phyloP scores from a whole-genome alignment of 2,888 invertebrate genomes.

The Brenthis ino region DNA sequence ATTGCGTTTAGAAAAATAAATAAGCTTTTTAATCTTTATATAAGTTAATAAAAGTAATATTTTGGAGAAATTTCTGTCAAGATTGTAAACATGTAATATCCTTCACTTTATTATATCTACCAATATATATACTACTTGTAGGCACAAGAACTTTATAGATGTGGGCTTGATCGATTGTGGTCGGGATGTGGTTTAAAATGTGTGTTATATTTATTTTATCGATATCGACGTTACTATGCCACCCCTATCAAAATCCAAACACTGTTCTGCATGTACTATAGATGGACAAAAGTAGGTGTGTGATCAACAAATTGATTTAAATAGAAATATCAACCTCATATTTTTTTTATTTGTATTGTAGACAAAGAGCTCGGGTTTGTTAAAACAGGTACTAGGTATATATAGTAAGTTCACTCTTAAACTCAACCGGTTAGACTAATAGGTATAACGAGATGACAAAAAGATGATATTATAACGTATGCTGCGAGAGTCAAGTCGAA shows the following conservation, averaged over 20 bases:
- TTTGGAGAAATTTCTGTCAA: no score
- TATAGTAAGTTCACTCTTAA: slow-evolving; percentile 19
- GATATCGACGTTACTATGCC: slow-evolving; percentile 23
- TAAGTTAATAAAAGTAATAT: no score
- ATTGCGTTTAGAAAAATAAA: no score
- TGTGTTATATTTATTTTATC: slow-evolving; percentile 7
- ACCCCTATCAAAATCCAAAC: slow-evolving; percentile 13
- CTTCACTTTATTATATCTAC: no score
- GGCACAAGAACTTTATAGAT: slow-evolving; percentile 26
- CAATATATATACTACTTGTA: slow-evolving; percentile 4
- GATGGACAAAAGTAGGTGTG: no score
- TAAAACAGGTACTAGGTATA: slow-evolving; percentile 27
- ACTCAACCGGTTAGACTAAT: slow-evolving; percentile 40
- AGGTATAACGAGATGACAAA: slow-evolving; percentile 40
- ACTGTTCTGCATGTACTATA: neutral
- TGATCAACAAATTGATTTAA: no score
- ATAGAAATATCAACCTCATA: no score
- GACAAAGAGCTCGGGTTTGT: slow-evolving; percentile 30
- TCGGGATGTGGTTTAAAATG: slow-evolving; percentile 27
- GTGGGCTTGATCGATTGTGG: slow-evolving; percentile 32
- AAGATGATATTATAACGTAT: slow-evolving; percentile 41
- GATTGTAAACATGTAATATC: no score
- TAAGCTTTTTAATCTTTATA: no score
- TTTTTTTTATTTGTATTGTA: slow-evolving; percentile 4
- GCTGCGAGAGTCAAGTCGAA: slow-evolving; percentile 56